Conservation (phyloP, 2,797 vertebrate species). For the Staurois parvus region DNA sequence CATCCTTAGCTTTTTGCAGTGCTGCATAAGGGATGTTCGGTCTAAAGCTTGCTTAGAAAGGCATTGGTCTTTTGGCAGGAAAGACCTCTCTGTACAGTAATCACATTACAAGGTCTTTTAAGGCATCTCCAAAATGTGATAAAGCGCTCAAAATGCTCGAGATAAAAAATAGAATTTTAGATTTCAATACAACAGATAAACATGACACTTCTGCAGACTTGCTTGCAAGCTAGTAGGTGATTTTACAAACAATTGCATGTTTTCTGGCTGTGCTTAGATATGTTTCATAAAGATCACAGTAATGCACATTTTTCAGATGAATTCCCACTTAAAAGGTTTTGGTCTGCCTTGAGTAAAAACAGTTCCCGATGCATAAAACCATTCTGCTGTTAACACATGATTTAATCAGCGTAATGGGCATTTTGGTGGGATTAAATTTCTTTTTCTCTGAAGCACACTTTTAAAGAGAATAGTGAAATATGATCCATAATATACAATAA, state of each 20-base stretch:
- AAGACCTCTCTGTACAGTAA: not conserved
- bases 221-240: not conserved
- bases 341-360: constrained; percentile 37
- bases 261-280: constrained; percentile 1
- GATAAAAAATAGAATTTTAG: not conserved
- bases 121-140: not conserved
- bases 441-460: constrained; percentile 13
- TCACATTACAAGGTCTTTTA: not conserved
- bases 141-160: not conserved
- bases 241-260: constrained; percentile 1
- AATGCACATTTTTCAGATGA: constrained; percentile 43
- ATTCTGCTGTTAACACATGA: constrained; percentile 52
- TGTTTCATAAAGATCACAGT: constrained; percentile 29
- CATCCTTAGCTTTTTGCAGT: not conserved
- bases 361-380: constrained; percentile 56
- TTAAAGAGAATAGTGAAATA: constrained; percentile 24
- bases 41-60: not conserved
- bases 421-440: constrained; percentile 35
- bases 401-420: constrained; percentile 53
- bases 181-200: not conserved
- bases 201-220: constrained; percentile 6
- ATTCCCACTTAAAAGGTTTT: constrained; percentile 55
- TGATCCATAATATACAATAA: constrained; percentile 8
- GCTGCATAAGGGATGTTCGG: not conserved
- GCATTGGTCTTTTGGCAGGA: not conserved